phyloP scores from a whole-genome alignment of 1,140 invertebrate species.

The Drosophila pruinosa region DNA sequence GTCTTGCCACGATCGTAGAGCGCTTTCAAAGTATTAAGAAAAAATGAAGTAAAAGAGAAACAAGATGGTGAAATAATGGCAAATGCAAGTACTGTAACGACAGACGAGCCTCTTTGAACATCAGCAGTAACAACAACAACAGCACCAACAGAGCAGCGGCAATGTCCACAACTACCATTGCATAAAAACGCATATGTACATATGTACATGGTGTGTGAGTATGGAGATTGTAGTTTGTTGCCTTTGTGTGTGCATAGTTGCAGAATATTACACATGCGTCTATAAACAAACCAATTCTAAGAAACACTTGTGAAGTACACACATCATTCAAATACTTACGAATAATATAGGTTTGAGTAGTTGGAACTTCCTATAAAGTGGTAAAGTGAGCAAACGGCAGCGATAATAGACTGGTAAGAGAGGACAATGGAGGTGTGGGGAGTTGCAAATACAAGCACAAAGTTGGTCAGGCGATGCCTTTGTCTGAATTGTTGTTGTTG shows the following conservation, averaged over 20 bases:
- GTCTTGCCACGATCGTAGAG: slow-evolving; percentile 17
- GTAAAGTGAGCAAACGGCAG: slow-evolving; percentile 13
- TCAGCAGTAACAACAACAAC: slow-evolving; percentile 1
- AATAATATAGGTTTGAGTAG: neutral
- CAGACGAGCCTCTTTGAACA: slow-evolving; percentile 30
- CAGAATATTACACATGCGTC: slow-evolving; percentile 2
- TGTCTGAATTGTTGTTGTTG: slow-evolving; percentile 1
- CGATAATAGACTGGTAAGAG: neutral
- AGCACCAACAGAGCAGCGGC: neutral
- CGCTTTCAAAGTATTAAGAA: neutral
- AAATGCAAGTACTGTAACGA: slow-evolving; percentile 10
- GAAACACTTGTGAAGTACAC: slow-evolving; percentile 7
- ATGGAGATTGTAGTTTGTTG: too few species aligned
- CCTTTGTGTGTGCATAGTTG: neutral
- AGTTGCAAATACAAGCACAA: slow-evolving; percentile 21
- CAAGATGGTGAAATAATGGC: slow-evolving; percentile 11
- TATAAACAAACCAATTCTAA: neutral
- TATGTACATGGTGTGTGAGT: neutral
- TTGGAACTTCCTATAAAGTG: slow-evolving; percentile 19
- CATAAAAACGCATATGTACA: neutral
- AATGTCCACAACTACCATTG: neutral
- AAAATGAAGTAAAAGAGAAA: neutral
- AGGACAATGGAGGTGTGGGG: neutral
- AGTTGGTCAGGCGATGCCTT: slow-evolving; percentile 24
- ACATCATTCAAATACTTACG: neutral